Percentiles rank a stretch among this genome's conserved stretches.
These are phyloP conservation scores for Neodon shergylaensis DNA, from an alignment of 2,113 vertebrate genomes.

Conservation along the genomic window DNA sequence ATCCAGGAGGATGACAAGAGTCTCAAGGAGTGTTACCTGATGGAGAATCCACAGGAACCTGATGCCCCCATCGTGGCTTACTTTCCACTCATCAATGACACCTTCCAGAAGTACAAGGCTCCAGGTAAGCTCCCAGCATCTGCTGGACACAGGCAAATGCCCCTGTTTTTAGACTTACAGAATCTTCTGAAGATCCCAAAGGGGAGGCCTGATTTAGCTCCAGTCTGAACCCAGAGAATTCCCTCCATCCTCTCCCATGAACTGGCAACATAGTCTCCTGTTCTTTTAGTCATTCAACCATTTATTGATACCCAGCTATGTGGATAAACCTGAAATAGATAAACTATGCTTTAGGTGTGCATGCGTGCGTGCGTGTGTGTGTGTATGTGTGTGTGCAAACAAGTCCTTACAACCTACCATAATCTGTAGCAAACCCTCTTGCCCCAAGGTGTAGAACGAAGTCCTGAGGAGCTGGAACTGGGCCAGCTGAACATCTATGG, in stretches of 20 bases:
- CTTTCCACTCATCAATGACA: conserved; percentile 87
- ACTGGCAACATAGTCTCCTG: neutral
- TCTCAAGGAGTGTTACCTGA: conserved; percentile 87
- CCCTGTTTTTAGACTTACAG: neutral
- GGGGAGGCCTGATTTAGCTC: neutral
- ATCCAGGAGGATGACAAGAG: conserved; percentile 79
- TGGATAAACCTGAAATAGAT: neutral
- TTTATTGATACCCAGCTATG: neutral
- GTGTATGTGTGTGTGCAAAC: neutral
- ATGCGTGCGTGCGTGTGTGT: neutral
- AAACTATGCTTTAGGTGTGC: neutral
- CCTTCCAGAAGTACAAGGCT: conserved; percentile 88
- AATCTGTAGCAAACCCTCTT: neutral
- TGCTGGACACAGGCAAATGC: neutral
- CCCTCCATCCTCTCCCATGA: neutral
- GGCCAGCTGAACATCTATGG: conserved; percentile 85
- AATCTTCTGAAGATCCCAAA: neutral
- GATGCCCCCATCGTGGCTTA: conserved; percentile 85
- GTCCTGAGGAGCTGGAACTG: conserved; percentile 83
- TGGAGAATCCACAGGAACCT: conserved; percentile 81
- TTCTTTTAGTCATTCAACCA: neutral
- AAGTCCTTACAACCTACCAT: neutral
- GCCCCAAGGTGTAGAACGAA: conserved; percentile 84
- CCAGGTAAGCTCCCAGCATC: conserved; percentile 82
- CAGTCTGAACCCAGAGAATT: neutral